Base-by-base conservation (phyloP, 2,888 invertebrate genomes). In the Cryptops parisi region DNA sequence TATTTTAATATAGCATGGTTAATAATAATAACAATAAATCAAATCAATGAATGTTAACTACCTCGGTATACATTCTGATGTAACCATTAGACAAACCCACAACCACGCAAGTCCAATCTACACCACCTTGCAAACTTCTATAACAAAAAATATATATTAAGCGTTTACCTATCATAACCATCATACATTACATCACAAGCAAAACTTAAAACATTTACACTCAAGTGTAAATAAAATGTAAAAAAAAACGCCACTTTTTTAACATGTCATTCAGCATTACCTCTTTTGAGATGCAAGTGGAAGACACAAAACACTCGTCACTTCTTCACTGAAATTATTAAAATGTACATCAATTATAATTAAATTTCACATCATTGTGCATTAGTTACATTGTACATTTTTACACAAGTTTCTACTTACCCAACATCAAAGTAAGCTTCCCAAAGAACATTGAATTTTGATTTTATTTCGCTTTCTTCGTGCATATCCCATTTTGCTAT, bases 71-170 rank as follows among this genome's bases (percentile, higher is more conserved):
- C 70, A 93, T 89, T 57, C 83, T 76, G 12, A 94, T 75, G 71
- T 76, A 78, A 19, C 96, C 96, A 60, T 85, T 82, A 61, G 78
- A 80, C 63, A 86, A 84, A 15, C 94, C 96, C 54, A 90, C 77
- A 56, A 83, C 78, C 56, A 94, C 77, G 66, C 90, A 91, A 15
- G 89, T 91, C 94, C 94, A 96, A 67, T 96, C 94, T 24, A 87
- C 80, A 4, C 79, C 80, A 64, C 81, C 74, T 44, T 75, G 73
- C 15, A 73, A 70, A 57, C 74, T 74, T 43, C 70, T 55, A 24
- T 21, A 39, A 39, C n/a, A 19, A 23, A 47, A n/a, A 6, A 39
- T 39, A 39, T 17, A n/a, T n/a, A n/a, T n/a, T n/a, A n/a, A n/a
- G n/a, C n/a, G n/a, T n/a, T n/a, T n/a, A n/a, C n/a, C n/a, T n/a